Base-by-base conservation (phyloP, 2,113 vertebrate species). In the Recurvirostra avosetta region DNA sequence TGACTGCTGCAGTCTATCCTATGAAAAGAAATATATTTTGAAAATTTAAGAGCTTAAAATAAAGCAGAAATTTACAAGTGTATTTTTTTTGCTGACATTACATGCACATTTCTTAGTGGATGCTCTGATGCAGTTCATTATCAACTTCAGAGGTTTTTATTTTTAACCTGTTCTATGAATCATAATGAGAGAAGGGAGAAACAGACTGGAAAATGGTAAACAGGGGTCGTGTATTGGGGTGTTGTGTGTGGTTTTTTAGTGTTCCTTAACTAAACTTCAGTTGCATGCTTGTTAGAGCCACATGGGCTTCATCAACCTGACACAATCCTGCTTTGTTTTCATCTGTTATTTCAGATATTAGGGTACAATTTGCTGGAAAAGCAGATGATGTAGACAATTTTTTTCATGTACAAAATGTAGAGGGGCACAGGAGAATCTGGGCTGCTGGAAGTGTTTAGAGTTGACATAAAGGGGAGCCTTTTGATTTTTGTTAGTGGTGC, bases 241-340 rank as follows among this genome's bases (percentile, higher is more conserved):
- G 71, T 21, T 41, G 32, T 12, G 27, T 10, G 12, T 10, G 70
- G 5, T 15, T 14, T 72, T 84, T 68, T 25, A 32, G 29, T 29
- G 41, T 45, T 80, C 25, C 36, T 40, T 65, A 61, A 34, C 29
- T 76, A 66, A 52, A 40, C 14, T 59, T 41, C 7, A 9, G 16
- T 43, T 53, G 56, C 10, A 0, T 15, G 32, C 6, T 81, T 66
- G 34, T 2, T 4, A 45, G 49, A 58, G 34, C 34, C 40, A 36
- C 43, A 3, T 0, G 0, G n/a, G 14, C n/a, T 32, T 84, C 27
- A 16, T 50, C 68, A 50, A 17, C 61, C 19, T 25, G 34, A 14
- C 12, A 19, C 21, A 34, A 19, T 53, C 56, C 18, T 34, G 10
- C 47, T 55, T 80, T 61, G 15, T 40, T 75, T 89, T 55, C n/a